phyloP scores from a whole-genome alignment of 2,888 invertebrate genomes.

The Drosophila longiperda region DNA sequence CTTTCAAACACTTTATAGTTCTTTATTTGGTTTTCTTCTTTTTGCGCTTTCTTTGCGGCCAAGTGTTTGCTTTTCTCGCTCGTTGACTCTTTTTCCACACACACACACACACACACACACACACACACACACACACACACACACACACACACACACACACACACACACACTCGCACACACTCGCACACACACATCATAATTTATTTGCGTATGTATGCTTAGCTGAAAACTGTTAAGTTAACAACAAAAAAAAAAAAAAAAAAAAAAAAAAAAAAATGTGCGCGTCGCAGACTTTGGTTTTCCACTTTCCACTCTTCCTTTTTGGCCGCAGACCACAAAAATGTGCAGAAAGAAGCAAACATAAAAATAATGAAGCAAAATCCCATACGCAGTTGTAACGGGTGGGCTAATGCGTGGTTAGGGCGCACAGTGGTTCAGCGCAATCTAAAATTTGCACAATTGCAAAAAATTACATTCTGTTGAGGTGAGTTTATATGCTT shows the following conservation, averaged over 20 bases:
- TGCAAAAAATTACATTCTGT: neutral
- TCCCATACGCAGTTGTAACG: constrained; percentile 17
- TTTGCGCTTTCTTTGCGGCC: constrained; percentile 38
- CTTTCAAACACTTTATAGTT: constrained; percentile 72
- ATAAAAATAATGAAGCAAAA: constrained; percentile 18
- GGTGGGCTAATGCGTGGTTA: constrained; percentile 7
- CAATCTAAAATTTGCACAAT: neutral
- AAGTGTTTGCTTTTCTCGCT: constrained; percentile 72
- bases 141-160: constrained; percentile 41
- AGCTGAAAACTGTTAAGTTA: constrained; percentile 77
- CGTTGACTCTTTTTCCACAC: constrained; percentile 62
- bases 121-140: constrained; percentile 25
- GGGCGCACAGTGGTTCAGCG: constrained; percentile 44
- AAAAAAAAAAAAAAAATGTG: constrained; percentile 73
- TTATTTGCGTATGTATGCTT: constrained; percentile 58
- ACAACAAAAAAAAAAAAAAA: constrained; percentile 76
- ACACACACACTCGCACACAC: constrained; percentile 14
- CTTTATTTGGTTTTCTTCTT: constrained; percentile 30
- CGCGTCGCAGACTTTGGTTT: constrained; percentile 75
- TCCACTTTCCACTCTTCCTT: constrained; percentile 22
- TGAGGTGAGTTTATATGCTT: neutral
- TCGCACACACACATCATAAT: constrained; percentile 57
- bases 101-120: constrained; percentile 37
- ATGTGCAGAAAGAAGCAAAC: constrained; percentile 3
- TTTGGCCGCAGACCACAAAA: constrained; percentile 10